A percentile compares a stretch with the other conserved stretches of the same genome.
Conservation (phyloP, 2,888 invertebrate species). For the Phasia obesa region DNA sequence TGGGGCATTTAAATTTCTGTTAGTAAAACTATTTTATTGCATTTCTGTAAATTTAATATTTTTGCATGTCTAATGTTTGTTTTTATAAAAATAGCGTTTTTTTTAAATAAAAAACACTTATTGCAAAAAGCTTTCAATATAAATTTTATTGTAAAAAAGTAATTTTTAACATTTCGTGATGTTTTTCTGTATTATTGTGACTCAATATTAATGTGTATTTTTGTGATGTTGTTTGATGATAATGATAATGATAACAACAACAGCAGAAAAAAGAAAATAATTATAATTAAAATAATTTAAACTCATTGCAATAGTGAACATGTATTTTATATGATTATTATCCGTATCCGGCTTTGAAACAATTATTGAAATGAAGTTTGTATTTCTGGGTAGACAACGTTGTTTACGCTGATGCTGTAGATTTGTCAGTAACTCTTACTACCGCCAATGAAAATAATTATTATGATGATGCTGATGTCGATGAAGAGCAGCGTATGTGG, state of each 20-base stretch:
- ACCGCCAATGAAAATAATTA: neutral
- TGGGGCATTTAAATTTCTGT: conserved; percentile 64
- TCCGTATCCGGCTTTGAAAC: conserved; percentile 61
- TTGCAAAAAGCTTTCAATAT: conserved; percentile 13
- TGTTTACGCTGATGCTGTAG: conserved; percentile 4
- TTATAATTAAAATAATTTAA: conserved; percentile 68
- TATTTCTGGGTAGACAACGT: conserved; percentile 43
- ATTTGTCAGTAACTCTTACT: neutral
- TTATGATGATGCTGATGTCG: neutral
- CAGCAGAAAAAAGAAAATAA: conserved; percentile 35
- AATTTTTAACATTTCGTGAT: conserved; percentile 65
- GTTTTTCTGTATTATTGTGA: conserved; percentile 12
- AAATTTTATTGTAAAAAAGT: too few species aligned
- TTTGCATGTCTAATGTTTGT: conserved; percentile 57
- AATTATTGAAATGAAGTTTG: conserved; percentile 57
- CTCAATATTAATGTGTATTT: conserved; percentile 15
- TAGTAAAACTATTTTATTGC: conserved; percentile 31
- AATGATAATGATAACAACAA: conserved; percentile 38
- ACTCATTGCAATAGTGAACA: conserved; percentile 45
- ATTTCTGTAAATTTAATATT: conserved; percentile 17
- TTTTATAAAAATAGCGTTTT: conserved; percentile 26
- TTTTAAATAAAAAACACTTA: neutral
- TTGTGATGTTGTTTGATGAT: conserved; percentile 28
- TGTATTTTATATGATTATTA: conserved; percentile 56
- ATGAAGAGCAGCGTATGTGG: conserved; percentile 19